These are phyloP conservation scores for Rhingia rostrata DNA, from an alignment of 2,888 invertebrate species.

Conservation along the genomic window DNA sequence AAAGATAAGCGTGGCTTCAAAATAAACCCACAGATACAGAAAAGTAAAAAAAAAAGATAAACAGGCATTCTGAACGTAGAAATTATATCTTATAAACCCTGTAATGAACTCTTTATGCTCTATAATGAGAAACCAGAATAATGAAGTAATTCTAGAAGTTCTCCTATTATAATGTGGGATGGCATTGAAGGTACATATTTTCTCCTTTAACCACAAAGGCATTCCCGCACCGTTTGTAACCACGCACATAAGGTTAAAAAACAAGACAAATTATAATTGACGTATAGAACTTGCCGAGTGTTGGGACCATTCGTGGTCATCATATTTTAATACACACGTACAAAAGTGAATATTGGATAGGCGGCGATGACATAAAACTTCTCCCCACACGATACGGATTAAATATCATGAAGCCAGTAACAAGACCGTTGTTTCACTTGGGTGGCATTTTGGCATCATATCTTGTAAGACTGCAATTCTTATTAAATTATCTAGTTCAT, in stretches of 20 bases:
- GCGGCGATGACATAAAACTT: slow-evolving; percentile 51
- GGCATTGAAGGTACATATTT: slow-evolving; percentile 22
- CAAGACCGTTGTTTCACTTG: slow-evolving; percentile 57
- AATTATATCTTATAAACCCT: slow-evolving; percentile 45
- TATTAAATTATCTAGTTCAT: slow-evolving; percentile 71
- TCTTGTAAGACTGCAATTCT: slow-evolving; percentile 35
- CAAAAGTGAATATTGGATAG: neutral
- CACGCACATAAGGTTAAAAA: slow-evolving; percentile 32
- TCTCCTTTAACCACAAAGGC: slow-evolving; percentile 44
- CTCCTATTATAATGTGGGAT: slow-evolving; percentile 27
- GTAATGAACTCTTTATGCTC: slow-evolving; percentile 47
- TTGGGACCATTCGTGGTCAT: slow-evolving; percentile 25
- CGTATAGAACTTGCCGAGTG: neutral
- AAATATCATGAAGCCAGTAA: slow-evolving; percentile 45
- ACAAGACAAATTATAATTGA: slow-evolving; percentile 23
- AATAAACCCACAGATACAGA: no score
- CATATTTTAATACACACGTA: neutral
- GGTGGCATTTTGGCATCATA: slow-evolving; percentile 65
- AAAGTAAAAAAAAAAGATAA: neutral
- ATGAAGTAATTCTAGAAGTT: slow-evolving; percentile 62
- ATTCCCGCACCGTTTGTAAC: slow-evolving; percentile 8
- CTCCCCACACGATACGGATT: slow-evolving; percentile 52
- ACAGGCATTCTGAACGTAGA: slow-evolving; percentile 4
- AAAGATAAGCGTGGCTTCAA: no score
- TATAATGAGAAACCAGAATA: slow-evolving; percentile 20